A percentile compares a stretch with the other conserved stretches of the same genome.
These are phyloP conservation scores for Calliphora vicina DNA, from an alignment of 1,140 invertebrate genomes.

Conservation along the genomic window DNA sequence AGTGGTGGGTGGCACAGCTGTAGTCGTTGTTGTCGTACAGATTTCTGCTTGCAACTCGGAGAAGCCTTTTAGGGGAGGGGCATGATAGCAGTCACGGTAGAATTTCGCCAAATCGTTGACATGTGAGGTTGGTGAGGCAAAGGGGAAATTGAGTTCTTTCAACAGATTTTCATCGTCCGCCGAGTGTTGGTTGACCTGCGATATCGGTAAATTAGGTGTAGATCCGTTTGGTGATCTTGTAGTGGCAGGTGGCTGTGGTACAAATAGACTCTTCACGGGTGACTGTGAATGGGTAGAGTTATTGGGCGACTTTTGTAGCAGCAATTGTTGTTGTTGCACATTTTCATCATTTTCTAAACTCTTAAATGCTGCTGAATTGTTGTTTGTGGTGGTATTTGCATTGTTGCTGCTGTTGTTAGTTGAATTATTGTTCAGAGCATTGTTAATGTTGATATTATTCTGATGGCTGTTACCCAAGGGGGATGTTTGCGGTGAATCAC, in stretches of 20 bases:
- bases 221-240: background rate
- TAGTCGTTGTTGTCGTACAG: slow-evolving; percentile 47
- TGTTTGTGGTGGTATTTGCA: slow-evolving; percentile 50
- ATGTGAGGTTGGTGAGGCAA: slow-evolving; percentile 66
- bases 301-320: background rate
- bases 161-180: slow-evolving; percentile 56
- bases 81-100: slow-evolving; percentile 80
- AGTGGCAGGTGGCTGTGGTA: slow-evolving; percentile 47
- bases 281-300: slow-evolving; percentile 45
- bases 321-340: background rate
- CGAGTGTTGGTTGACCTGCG: slow-evolving; percentile 25
- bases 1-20: slow-evolving; percentile 61
- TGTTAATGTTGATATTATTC: slow-evolving; percentile 66
- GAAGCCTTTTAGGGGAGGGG: slow-evolving; percentile 72
- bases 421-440: slow-evolving; percentile 38
- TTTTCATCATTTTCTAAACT: slow-evolving; percentile 53
- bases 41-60: slow-evolving; percentile 66
- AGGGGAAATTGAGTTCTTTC: slow-evolving; percentile 66
- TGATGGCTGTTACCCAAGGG: slow-evolving; percentile 37
- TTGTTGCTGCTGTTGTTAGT: slow-evolving; percentile 52
- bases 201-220: slow-evolving; percentile 44
- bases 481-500: slow-evolving; percentile 40
- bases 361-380: slow-evolving; percentile 55
- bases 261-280: slow-evolving; percentile 55
- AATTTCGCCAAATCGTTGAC: slow-evolving; percentile 76